Evolutionary conservation across 2,797 vertebrate species (phyloP).

Genomic region (Tolypeutes matacus): DNA sequence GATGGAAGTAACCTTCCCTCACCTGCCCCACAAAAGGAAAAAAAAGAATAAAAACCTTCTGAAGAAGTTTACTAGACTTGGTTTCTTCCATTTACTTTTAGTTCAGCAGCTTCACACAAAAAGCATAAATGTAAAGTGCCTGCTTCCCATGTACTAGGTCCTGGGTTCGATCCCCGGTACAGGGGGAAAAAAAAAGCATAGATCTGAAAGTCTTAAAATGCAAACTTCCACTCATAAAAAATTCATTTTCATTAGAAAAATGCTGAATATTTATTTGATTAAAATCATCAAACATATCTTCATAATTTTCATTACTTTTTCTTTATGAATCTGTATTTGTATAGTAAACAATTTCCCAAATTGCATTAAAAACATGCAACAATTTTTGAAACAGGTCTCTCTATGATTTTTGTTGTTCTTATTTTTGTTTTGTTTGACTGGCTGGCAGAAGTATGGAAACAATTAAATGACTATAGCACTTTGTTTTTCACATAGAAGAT

Average conservation of each 20-base stretch:
- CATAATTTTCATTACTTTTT: too few relatives aligned
- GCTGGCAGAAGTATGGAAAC: neutral
- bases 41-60: too few relatives aligned
- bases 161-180: too few relatives aligned
- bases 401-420: neutral
- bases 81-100: slow-evolving; percentile 43
- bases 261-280: too few relatives aligned
- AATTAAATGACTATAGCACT: neutral
- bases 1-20: neutral
- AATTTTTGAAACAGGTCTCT: neutral
- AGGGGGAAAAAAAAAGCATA: too few relatives aligned
- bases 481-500: neutral
- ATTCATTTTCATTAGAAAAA: slow-evolving; percentile 64
- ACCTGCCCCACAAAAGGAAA: neutral
- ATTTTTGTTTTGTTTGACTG: neutral
- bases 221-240: slow-evolving; percentile 65
- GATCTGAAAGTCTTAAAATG: slow-evolving; percentile 64
- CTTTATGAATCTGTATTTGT: too few relatives aligned
- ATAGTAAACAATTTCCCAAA: too few relatives aligned
- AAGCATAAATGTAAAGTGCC: neutral
- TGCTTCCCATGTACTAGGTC: too few relatives aligned
- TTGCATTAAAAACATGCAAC: too few relatives aligned
- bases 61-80: slow-evolving; percentile 20
- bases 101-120: slow-evolving; percentile 60
- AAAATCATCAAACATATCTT: too few relatives aligned